phyloP scores from a whole-genome alignment of 2,797 vertebrate species.

The Cyclopterus lumpus region DNA sequence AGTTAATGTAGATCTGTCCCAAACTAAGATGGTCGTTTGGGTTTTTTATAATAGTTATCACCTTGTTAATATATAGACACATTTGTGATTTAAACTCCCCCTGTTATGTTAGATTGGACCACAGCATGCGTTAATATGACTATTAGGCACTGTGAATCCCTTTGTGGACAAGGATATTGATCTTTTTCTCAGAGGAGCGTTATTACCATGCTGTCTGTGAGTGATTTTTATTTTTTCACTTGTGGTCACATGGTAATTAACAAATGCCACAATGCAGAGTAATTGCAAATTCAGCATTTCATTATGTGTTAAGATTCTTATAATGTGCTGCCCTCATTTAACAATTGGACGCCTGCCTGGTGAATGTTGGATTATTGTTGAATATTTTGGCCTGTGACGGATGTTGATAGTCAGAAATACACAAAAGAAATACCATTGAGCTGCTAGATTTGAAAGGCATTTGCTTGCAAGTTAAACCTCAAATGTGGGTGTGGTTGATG shows the following conservation, averaged over 20 bases:
- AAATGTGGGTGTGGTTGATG: background rate
- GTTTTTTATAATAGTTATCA: background rate
- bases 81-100: background rate
- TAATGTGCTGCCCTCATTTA: constrained; percentile 29
- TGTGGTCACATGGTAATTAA: constrained; percentile 33
- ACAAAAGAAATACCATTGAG: background rate
- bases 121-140: constrained; percentile 39
- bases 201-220: constrained; percentile 24
- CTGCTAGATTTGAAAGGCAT: background rate
- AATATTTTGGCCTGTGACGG: background rate
- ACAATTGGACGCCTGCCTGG: constrained; percentile 7
- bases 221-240: constrained; percentile 18
- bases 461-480: background rate
- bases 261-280: constrained; percentile 15
- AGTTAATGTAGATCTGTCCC: background rate
- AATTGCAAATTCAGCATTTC: constrained; percentile 39
- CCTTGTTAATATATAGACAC: background rate
- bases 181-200: constrained; percentile 36
- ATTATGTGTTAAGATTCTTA: constrained; percentile 8
- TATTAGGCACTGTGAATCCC: constrained; percentile 11
- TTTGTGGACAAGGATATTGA: constrained; percentile 47
- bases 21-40: background rate
- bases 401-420: background rate
- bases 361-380: background rate
- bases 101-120: constrained; percentile 19